These are phyloP conservation scores for Valencia hispanica DNA, from an alignment of 2,797 vertebrate genomes.

Conservation along the genomic window DNA sequence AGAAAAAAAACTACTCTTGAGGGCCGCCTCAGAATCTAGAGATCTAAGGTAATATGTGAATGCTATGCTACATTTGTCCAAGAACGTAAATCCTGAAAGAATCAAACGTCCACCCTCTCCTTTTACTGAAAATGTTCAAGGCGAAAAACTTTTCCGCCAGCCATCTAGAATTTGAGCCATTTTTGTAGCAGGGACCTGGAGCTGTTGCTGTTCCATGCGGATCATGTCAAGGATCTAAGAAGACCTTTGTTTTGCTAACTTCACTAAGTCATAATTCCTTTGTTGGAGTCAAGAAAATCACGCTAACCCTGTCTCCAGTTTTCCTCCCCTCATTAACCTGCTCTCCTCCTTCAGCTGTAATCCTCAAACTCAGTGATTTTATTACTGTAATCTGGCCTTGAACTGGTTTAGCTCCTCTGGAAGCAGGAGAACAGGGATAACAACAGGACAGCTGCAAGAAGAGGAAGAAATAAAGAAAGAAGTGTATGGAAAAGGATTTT, in stretches of 20 bases:
- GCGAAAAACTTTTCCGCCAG: background rate
- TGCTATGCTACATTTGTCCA: background rate
- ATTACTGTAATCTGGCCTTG: constrained; percentile 75
- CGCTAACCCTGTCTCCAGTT: background rate
- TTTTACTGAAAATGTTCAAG: background rate
- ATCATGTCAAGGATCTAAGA: constrained; percentile 33
- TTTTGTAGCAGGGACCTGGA: background rate
- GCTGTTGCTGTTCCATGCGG: constrained; percentile 7
- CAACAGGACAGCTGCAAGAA: constrained; percentile 30
- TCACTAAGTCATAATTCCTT: constrained; percentile 40
- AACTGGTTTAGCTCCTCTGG: constrained; percentile 66
- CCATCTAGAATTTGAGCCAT: background rate
- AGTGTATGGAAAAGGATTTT: constrained; percentile 1
- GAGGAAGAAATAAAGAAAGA: constrained; percentile 16
- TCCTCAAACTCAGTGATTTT: constrained; percentile 68
- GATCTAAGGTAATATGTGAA: too few relatives aligned
- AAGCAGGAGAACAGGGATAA: constrained; percentile 35
- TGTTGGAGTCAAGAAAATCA: constrained; percentile 48
- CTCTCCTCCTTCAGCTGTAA: constrained; percentile 57
- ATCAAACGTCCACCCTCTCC: background rate
- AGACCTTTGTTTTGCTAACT: constrained; percentile 18
- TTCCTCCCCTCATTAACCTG: constrained; percentile 6
- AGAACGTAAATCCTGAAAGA: background rate
- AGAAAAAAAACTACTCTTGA: too few relatives aligned
- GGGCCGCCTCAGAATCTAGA: too few relatives aligned